A percentile compares a stretch with the other conserved stretches of the same genome.
Conservation (phyloP, 1,140 invertebrate genomes). For the Ptiloglossa arizonensis region DNA sequence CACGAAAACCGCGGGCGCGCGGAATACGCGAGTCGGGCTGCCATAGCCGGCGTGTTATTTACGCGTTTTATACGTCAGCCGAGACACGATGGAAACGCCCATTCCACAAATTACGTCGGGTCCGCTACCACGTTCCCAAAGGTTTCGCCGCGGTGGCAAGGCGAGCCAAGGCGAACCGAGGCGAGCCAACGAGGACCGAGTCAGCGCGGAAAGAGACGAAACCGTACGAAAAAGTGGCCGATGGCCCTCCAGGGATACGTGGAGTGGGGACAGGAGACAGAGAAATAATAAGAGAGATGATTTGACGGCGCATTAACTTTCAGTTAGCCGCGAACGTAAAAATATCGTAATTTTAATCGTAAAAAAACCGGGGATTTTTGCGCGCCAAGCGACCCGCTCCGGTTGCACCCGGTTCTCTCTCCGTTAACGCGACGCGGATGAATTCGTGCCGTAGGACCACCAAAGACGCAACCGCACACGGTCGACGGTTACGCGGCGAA, state of each 20-base stretch:
- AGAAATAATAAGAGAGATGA: constrained; percentile 44
- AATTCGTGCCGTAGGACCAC: constrained; percentile 71
- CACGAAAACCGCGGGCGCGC: constrained; percentile 25
- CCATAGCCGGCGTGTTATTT: constrained; percentile 49
- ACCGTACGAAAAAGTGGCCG: constrained; percentile 23
- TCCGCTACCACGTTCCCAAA: constrained; percentile 33
- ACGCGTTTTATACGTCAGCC: constrained; percentile 57
- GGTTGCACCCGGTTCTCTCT: neutral
- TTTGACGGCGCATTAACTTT: constrained; percentile 74
- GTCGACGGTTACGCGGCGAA: constrained; percentile 49
- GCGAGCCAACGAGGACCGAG: constrained; percentile 2
- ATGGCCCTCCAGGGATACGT: too few species aligned
- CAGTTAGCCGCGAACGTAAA: constrained; percentile 75
- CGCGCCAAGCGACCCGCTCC: constrained; percentile 24
- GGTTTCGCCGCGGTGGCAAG: neutral
- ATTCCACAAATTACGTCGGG: constrained; percentile 59
- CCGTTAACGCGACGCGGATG: constrained; percentile 64
- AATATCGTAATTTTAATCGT: constrained; percentile 77
- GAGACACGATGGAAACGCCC: constrained; percentile 56
- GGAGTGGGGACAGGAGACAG: constrained; percentile 3
- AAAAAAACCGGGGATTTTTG: constrained; percentile 64
- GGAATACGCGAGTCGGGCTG: neutral
- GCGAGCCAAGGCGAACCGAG: neutral
- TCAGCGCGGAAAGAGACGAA: neutral
- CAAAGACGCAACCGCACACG: constrained; percentile 56